Evolutionary conservation across 2,113 vertebrate genomes (phyloP), one percentile per base, ranked within the genome.

Genomic region (Oreotrochilus melanogaster): DNA sequence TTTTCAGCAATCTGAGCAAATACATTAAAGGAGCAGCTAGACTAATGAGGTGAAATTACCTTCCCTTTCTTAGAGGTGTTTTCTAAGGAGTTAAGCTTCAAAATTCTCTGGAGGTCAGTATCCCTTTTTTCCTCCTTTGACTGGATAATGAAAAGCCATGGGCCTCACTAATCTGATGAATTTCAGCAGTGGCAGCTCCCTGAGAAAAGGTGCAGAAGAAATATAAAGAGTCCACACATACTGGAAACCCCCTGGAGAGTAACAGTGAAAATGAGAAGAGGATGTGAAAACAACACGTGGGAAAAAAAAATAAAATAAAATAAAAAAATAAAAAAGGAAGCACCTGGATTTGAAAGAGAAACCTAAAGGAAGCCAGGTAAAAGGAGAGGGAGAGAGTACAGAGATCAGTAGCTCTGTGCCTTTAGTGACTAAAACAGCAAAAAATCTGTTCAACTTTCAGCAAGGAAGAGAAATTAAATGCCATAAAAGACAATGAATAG

Each of bases 401-500:
- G 69, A 25, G 27, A 88, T 95, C 88, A 86, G 88, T 94, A 97
- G 58, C 80, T 95, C 88, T 71, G 42, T 86, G 88, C 75, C 95
- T 72, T 96, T 78, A 45, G 62, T 86, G 79, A 92, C 71, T 73
- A 62, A 85, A 93, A 87, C 73, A 95, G 84, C n/a, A 70, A 4
- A 2, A 73, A 90, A 86, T 37, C 31, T 80, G 54, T 86, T 93
- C 75, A 74, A 73, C 42, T 88, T 86, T 37, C 60, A 88, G 56
- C 92, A 78, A 92, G 88, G 86, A 90, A 93, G 67, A 78, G 31
- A 92, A 97, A 95, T 93, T 83, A 94, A 92, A 92, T 78, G 64
- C 58, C 64, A 54, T 70, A 28, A 73, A 76, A 86, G 67, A 90
- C 93, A 96, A 94, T 43, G 58, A 86, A 94, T 79, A 76, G 42